Evolutionary conservation across 2,888 invertebrate genomes (phyloP).

Genomic region (Agrotis segetum): DNA sequence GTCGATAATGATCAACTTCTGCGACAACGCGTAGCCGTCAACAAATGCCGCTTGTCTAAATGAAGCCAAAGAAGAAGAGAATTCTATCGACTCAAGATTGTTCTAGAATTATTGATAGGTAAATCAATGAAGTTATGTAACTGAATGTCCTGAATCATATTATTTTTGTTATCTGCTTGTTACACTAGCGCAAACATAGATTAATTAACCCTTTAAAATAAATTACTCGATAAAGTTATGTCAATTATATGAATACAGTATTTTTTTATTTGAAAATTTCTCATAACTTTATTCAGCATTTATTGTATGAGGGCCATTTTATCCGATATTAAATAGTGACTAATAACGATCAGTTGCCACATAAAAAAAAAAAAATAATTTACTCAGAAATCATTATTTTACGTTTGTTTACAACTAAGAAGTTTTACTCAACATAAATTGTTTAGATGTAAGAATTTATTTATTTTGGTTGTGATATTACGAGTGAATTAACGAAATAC

Average conservation of each 20-base stretch:
- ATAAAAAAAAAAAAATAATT: conserved; percentile 20
- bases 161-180: conserved; percentile 29
- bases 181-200: not conserved
- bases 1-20: too few species aligned
- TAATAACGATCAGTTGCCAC: conserved; percentile 1
- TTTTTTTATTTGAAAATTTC: conserved; percentile 31
- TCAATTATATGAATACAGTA: conserved; percentile 4
- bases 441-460: conserved; percentile 62
- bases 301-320: not conserved
- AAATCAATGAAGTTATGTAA: conserved; percentile 27
- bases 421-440: conserved; percentile 45
- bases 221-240: conserved; percentile 17
- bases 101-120: conserved; percentile 28
- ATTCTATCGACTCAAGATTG: conserved; percentile 55
- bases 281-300: conserved; percentile 19
- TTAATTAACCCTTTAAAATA: not conserved
- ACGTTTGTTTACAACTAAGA: conserved; percentile 54
- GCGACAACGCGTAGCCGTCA: too few species aligned
- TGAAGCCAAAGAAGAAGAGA: conserved; percentile 34
- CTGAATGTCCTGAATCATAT: conserved; percentile 25
- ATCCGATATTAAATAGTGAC: not conserved
- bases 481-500: conserved; percentile 53
- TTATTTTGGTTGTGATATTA: conserved; percentile 69
- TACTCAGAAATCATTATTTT: conserved; percentile 46
- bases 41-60: too few species aligned